Base-by-base conservation (phyloP, 2,797 vertebrate genomes). In the Enoplosus armatus region DNA sequence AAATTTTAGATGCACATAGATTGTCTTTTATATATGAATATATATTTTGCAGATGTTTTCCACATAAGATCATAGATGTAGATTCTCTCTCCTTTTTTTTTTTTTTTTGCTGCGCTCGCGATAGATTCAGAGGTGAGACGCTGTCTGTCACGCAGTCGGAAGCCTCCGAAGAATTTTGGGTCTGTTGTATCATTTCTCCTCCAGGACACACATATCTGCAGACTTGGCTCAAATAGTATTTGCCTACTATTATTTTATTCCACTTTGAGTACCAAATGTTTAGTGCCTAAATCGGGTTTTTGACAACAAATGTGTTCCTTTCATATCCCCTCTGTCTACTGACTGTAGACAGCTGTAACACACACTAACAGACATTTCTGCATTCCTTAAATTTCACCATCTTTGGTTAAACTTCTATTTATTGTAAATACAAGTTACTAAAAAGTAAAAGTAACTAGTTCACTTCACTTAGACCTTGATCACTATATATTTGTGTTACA, bases 21-120 rank as follows among this genome's bases (percentile, higher is more conserved):
- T 94, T 89, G 89, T 93, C 91, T 94, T 94, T 90, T 93, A 91
- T 94, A 92, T 90, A 92, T 91, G 86, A 88, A 92, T 94, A 93
- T 95, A 94, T 95, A 93, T 95, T 95, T 95, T 94, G 93, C 94
- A 93, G 91, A 95, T 90, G 85, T 95, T 96, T 95, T 94, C 92
- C 92, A 93, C 92, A 91, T 92, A 90, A 88, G 83, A 85, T 87
- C 58, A 59, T 94, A 93, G 93, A 83, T 63, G 85, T 94, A 93
- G 91, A 89, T 82, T 80, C 66, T 89, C 72, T 89, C 72, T 2
- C 48, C 80, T 51, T 74, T 86, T 60, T 51, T 79, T 76, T 64
- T 47, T 69, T 0, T 66, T 47, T 56, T 80, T 78, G 82, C 83
- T 75, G 85, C 76, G 47, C 55, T 88, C 3, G 24, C 77, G 51